These are phyloP conservation scores for Glossophaga mutica DNA, from an alignment of 2,797 vertebrate species.

Conservation along the genomic window DNA sequence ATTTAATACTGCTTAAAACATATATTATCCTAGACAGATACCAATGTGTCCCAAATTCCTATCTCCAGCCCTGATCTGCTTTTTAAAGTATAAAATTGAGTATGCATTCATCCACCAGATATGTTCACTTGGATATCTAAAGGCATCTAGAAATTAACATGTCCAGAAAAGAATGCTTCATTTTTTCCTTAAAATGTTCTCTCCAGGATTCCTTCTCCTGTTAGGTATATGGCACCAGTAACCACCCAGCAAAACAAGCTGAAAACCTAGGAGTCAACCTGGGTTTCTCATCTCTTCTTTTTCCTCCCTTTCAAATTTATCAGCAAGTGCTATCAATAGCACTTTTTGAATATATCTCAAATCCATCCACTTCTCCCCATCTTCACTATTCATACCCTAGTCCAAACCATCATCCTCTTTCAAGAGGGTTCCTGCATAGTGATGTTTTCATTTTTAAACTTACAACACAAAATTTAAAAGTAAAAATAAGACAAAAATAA, in stretches of 20 bases:
- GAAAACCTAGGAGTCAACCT: not conserved
- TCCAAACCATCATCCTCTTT: not conserved
- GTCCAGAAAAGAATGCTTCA: not conserved
- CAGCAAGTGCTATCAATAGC: not conserved
- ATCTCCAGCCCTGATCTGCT: not conserved
- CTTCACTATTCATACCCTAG: not conserved
- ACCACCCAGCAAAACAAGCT: not conserved
- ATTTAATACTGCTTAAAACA: not conserved
- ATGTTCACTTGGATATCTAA: not conserved
- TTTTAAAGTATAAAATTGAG: not conserved
- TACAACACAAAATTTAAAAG: not conserved
- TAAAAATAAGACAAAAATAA: not conserved
- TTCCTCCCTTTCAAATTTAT: not conserved
- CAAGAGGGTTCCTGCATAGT: not conserved
- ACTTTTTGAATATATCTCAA: not conserved
- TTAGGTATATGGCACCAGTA: not conserved
- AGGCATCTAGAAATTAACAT: not conserved
- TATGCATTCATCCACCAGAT: not conserved
- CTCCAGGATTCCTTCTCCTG: not conserved
- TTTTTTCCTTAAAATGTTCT: not conserved
- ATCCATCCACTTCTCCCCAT: not conserved
- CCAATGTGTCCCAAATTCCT: not conserved
- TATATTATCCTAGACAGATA: not conserved
- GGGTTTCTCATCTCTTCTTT: not conserved
- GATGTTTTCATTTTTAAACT: constrained; percentile 19